Evolutionary conservation across 2,888 invertebrate species (phyloP), one percentile per base, ranked within the genome.

Genomic region (Altica lythri): DNA sequence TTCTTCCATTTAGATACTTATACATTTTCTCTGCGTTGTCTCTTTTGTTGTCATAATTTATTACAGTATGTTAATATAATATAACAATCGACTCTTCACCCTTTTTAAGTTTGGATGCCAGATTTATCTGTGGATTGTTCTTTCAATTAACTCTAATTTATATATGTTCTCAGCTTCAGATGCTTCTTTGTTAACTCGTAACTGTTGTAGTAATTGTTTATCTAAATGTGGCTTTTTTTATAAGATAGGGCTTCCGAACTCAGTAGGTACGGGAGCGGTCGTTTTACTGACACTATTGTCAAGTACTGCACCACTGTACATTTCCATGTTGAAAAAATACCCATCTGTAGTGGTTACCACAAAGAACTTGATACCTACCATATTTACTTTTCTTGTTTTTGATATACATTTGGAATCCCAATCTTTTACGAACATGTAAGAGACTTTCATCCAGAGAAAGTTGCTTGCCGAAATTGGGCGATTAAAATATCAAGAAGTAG

Each of bases 311-410:
- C 47, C 47, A 47, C 47, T 53, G 42, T 47, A 47, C 42, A 53
- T 47, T 45, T 45, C 51, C 45, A 52, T 38, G 14, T 52, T 52
- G 4, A 45, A 22, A 8, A 51, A 10, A 29, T 47, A 53, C 12
- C 46, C 47, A 47, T 53, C 53, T 8, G 43, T 47, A 19, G 47
- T 53, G 17, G 46, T 40, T 35, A 53, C 29, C 29, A 42, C 46
- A 19, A 42, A 47, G 17, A 53, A 53, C 29, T 53, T 53, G 40
- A 44, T 44, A 12, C 51, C 50, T 35, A 44, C 37, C 29, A 38
- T 10, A 27, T 52, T 44, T n/a, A n/a, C n/a, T n/a, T n/a, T n/a
- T 53, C 27, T 40, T 53, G 29, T 42, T 47, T 44, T 46, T 45
- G 27, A 52, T 40, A 42, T 53, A 53, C 9, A 53, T 34, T 29